Conservation (phyloP, 1,140 invertebrate species). For the Eriocheir sinensis region DNA sequence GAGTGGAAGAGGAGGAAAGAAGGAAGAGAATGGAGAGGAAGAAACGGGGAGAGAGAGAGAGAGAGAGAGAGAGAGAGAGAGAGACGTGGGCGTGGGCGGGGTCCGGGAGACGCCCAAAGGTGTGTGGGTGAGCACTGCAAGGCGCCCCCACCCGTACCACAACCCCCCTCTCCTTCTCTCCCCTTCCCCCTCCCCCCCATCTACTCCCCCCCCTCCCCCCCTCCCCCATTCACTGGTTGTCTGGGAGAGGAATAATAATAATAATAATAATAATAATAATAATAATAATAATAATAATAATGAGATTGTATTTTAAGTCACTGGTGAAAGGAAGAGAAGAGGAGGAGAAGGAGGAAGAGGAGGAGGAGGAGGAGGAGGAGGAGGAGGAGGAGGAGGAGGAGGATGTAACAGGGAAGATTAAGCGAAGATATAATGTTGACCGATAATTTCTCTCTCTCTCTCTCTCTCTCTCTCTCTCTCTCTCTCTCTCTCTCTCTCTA, state of each 20-base stretch:
- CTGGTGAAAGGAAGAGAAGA: conserved; percentile 3
- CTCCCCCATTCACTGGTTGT: not conserved
- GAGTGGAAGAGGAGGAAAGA: no score
- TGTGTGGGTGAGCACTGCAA: not conserved
- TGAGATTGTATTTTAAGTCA: not conserved
- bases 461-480: conserved; percentile 39
- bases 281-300: no score
- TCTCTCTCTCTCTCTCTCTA: not conserved
- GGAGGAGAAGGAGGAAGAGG: no score
- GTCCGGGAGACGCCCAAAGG: not conserved
- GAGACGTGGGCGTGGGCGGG: conserved; percentile 11
- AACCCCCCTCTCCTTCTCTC: not conserved
- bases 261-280: no score
- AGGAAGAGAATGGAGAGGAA: no score
- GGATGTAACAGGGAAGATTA: not conserved
- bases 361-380: no score
- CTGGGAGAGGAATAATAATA: no score
- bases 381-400: no score
- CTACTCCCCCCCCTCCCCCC: not conserved
- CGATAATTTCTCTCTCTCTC: not conserved
- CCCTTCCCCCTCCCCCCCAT: not conserved
- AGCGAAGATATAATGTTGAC: no score
- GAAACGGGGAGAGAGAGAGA: conserved; percentile 25
- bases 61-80: conserved; percentile 48
- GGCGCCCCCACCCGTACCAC: no score